Evolutionary conservation across 2,888 invertebrate genomes (phyloP).

Genomic region (Spilosoma lubricipeda): DNA sequence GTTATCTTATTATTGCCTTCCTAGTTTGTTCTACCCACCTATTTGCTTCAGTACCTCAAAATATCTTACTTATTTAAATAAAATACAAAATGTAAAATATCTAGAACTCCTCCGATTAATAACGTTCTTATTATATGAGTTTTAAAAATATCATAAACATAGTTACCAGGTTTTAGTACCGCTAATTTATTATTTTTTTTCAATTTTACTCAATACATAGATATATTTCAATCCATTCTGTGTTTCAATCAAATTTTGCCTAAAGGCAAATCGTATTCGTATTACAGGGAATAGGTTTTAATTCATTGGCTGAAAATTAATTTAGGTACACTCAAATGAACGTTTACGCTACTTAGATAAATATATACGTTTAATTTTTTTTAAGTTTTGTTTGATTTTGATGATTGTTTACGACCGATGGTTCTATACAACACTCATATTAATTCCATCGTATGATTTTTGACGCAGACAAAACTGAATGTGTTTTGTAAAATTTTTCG

Average conservation of each 20-base stretch:
- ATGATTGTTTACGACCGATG: too few relatives aligned
- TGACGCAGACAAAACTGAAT: neutral
- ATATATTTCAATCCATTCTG: too few relatives aligned
- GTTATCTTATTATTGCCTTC: neutral
- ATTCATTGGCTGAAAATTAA: neutral
- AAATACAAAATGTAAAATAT: too few relatives aligned
- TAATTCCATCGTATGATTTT: neutral
- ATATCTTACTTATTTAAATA: too few relatives aligned
- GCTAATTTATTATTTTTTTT: too few relatives aligned
- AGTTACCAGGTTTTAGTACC: too few relatives aligned
- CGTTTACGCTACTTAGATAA: too few relatives aligned
- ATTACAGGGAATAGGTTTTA: neutral
- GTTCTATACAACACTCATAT: neutral
- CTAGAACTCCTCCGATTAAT: neutral
- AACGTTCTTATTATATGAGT: neutral
- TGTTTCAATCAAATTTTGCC: neutral
- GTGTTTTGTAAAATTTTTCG: neutral
- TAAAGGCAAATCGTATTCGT: neutral
- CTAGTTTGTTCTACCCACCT: neutral
- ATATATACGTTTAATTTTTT: too few relatives aligned
- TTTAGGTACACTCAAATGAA: neutral
- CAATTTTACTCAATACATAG: too few relatives aligned
- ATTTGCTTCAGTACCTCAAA: too few relatives aligned
- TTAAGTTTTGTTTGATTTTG: too few relatives aligned
- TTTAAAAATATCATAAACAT: too few relatives aligned